A percentile compares a stretch with the other conserved stretches of the same genome.
phyloP scores from a whole-genome alignment of 2,113 vertebrate species.

The Salvelinus fontinalis region DNA sequence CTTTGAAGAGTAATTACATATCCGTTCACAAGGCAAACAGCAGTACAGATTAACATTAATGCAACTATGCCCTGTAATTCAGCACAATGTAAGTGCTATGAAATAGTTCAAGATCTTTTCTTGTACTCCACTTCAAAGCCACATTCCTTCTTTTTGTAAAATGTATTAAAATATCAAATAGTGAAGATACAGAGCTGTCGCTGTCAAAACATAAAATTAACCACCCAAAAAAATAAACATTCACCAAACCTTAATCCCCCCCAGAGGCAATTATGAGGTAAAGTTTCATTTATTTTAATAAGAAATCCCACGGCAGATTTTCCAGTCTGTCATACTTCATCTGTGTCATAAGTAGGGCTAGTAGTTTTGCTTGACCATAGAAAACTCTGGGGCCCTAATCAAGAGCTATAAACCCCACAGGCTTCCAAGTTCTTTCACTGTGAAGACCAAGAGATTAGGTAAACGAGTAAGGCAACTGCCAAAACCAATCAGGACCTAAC shows the following conservation, averaged over 20 bases:
- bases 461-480: background rate
- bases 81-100: background rate
- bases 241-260: background rate
- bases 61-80: background rate
- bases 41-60: slow-evolving; percentile 15
- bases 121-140: too few relatives aligned
- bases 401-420: background rate
- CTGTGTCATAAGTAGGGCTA: background rate
- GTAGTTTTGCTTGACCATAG: background rate
- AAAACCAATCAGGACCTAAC: too few relatives aligned
- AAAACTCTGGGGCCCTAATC: background rate
- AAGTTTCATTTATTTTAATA: slow-evolving; percentile 33
- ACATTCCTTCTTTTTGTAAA: background rate
- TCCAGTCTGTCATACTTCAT: background rate
- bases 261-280: slow-evolving; percentile 27
- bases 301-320: background rate
- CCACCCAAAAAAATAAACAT: slow-evolving; percentile 4
- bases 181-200: background rate
- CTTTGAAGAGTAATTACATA: slow-evolving; percentile 6
- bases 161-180: background rate
- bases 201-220: background rate
- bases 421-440: too few relatives aligned
- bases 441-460: background rate
- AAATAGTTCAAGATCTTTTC: too few relatives aligned
- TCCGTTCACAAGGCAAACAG: slow-evolving; percentile 40